These are phyloP conservation scores for Notarius lentiginosus DNA, from an alignment of 2,113 vertebrate species.

Conservation along the genomic window DNA sequence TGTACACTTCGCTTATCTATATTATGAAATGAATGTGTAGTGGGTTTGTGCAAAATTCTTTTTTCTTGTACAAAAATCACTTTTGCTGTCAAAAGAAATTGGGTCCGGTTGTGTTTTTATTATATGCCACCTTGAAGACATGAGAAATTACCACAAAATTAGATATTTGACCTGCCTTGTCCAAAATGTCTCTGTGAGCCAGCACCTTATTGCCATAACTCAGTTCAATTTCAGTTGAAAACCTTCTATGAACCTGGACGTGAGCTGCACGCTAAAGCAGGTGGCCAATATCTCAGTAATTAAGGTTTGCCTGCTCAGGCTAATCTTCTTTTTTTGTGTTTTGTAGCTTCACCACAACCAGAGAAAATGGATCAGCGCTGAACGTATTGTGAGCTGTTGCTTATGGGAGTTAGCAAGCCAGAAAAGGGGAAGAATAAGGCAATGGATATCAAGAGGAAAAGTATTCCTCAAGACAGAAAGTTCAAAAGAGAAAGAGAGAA, in stretches of 20 bases:
- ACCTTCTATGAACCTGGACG: conserved; percentile 14
- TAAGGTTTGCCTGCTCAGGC: conserved; percentile 23
- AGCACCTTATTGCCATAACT: neutral
- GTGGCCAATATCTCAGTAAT: conserved; percentile 2
- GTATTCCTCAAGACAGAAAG: conserved; percentile 1
- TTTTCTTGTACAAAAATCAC: neutral
- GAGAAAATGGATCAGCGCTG: conserved; percentile 7
- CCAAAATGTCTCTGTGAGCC: conserved; percentile 7
- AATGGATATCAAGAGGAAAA: neutral
- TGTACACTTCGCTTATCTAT: neutral
- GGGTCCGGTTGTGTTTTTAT: conserved; percentile 5
- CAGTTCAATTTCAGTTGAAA: conserved; percentile 29
- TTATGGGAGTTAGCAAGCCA: conserved; percentile 31
- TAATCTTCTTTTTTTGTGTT: conserved; percentile 44
- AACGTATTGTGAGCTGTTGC: conserved; percentile 18
- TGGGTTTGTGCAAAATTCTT: neutral
- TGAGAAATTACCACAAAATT: conserved; percentile 11
- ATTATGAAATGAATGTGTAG: neutral
- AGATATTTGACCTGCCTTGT: conserved; percentile 33
- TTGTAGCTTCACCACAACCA: conserved; percentile 11
- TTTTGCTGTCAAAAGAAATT: conserved; percentile 1
- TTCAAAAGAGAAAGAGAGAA: neutral
- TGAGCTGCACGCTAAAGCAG: conserved; percentile 36
- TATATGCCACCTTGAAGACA: neutral
- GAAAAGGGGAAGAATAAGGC: conserved; percentile 21